Percentiles rank a stretch among this genome's conserved stretches.
These are phyloP conservation scores for Meloidogyne chitwoodi DNA, from an alignment of 1,140 invertebrate species.

Conservation along the genomic window DNA sequence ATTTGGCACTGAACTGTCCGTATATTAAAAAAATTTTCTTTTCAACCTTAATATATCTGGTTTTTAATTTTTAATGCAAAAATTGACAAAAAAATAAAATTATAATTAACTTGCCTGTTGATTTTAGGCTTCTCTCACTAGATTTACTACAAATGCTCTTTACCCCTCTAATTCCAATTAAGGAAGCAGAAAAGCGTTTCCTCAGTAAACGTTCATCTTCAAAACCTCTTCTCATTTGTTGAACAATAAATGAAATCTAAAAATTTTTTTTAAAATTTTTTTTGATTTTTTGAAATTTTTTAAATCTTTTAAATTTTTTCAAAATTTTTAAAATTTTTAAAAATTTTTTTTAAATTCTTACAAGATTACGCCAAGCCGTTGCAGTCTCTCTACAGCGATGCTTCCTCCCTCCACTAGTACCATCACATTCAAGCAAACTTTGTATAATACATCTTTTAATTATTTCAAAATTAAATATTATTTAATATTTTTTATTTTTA, in stretches of 20 bases:
- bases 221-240: conserved; percentile 43
- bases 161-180: conserved; percentile 25
- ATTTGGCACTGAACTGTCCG: too few species aligned
- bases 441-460: conserved; percentile 7
- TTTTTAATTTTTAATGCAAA: too few species aligned
- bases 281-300: neutral
- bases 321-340: neutral
- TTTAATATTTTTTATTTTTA: conserved; percentile 12
- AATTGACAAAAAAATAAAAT: neutral
- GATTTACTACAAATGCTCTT: neutral
- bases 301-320: neutral
- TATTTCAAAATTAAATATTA: neutral
- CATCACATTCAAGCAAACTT: conserved; percentile 21
- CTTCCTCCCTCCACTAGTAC: conserved; percentile 15
- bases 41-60: too few species aligned
- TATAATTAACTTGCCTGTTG: neutral
- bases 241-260: conserved; percentile 39
- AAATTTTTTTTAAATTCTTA: neutral
- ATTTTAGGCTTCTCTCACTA: neutral
- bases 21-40: too few species aligned
- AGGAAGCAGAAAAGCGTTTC: conserved; percentile 37
- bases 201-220: conserved; percentile 35
- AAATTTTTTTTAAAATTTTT: neutral
- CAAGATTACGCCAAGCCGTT: conserved; percentile 35
- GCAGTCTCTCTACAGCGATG: conserved; percentile 40